phyloP scores from a whole-genome alignment of 2,888 invertebrate species.

The Andrena bicolor region DNA sequence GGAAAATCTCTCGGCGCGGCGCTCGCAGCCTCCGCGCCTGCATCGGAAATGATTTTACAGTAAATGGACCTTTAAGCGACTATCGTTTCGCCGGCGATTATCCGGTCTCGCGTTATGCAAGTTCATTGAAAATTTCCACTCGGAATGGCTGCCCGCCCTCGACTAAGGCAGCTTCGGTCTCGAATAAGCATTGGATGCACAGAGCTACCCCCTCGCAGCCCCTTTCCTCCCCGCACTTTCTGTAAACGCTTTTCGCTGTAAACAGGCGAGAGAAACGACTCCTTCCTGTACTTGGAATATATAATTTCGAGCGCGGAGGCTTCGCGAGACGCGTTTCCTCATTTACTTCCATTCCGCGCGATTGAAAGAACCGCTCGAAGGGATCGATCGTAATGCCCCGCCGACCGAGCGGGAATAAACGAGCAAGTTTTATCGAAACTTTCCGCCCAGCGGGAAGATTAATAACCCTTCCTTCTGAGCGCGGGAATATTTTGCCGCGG shows the following conservation, averaged over 20 bases:
- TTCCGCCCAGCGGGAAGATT: slow-evolving; percentile 39
- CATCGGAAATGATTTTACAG: slow-evolving; percentile 53
- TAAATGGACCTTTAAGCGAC: slow-evolving; percentile 40
- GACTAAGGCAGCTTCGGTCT: slow-evolving; percentile 16
- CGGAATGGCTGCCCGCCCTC: slow-evolving; percentile 16
- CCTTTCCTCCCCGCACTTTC: background rate
- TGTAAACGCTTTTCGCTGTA: slow-evolving; percentile 40
- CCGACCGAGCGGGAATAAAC: slow-evolving; percentile 52
- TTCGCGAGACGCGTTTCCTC: background rate
- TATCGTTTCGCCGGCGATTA: slow-evolving; percentile 50
- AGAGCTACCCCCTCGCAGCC: slow-evolving; percentile 8
- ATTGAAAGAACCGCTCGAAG: slow-evolving; percentile 18
- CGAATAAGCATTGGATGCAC: slow-evolving; percentile 40
- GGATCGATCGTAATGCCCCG: slow-evolving; percentile 44
- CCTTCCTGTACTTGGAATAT: slow-evolving; percentile 16
- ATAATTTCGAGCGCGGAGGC: slow-evolving; percentile 15
- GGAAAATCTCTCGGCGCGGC: slow-evolving; percentile 9
- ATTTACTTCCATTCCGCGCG: slow-evolving; percentile 5
- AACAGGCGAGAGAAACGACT: slow-evolving; percentile 28
- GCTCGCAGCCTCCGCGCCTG: background rate
- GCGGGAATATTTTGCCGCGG: slow-evolving; percentile 11
- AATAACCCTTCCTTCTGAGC: slow-evolving; percentile 26
- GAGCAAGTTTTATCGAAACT: slow-evolving; percentile 45
- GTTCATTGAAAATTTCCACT: slow-evolving; percentile 60
- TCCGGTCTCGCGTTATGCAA: slow-evolving; percentile 52